Base-by-base conservation (phyloP, 2,888 invertebrate species). In the Magallana nippona region DNA sequence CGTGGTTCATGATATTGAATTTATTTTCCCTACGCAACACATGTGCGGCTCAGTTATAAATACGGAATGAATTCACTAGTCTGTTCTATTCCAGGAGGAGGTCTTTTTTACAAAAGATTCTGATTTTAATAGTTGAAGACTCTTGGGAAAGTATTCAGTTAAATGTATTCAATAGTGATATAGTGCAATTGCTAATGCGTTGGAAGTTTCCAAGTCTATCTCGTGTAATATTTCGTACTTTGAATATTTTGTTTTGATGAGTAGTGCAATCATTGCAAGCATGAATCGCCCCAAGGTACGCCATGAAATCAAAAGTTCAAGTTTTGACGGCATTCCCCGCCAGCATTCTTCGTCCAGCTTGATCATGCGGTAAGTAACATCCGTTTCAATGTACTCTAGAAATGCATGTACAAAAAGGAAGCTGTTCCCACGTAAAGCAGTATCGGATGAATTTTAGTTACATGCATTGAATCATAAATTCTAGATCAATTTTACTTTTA, bases 11-110 rank as follows among this genome's bases (percentile, higher is more conserved):
- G 71, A 71, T 71, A 71, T 71, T 71, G 71, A 32, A 71, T 71
- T 71, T 27, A 27, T 71, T 71, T 71, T 27, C 27, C 71, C 71
- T 71, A 32, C 71, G 71, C 71, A 71, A 71, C 71, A 71, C 32
- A 32, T 71, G 71, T 71, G 71, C 71, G 32, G 71, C 71, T 71
- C 22, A 71, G 71, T 71, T 71, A 71, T 71, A 71, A 71, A 71
- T 71, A 27, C 71, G 71, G 71, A 71, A 71, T 71, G 71, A 71
- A 71, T 27, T 22, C 71, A 22, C 10, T 27, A 13, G 71, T 27
- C 27, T 71, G 71, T 10, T 32, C 27, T 71, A 5, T 71, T 71
- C 71, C 32, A 15, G 8, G 71, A 27, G 1, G 71, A 32, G 44
- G 44, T 44, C 44, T 8, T 44, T 44, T 44, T 11, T 27, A 27